Percentiles rank a stretch among this genome's conserved stretches.
phyloP scores from a whole-genome alignment of 1,140 invertebrate genomes.

The Drosophila bocki region DNA sequence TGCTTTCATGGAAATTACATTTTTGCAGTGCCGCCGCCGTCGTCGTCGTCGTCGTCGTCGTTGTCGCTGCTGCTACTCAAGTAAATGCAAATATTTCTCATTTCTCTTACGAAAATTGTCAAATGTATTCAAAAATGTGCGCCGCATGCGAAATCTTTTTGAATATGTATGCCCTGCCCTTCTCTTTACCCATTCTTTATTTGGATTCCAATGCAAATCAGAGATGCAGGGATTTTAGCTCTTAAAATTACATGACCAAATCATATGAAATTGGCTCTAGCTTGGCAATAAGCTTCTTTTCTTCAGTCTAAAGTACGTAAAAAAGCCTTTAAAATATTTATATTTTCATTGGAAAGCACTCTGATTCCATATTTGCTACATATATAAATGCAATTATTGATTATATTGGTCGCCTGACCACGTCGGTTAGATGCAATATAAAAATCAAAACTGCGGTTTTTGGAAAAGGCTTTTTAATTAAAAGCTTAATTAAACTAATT shows the following conservation, averaged over 20 bases:
- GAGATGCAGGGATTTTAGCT: conserved; percentile 48
- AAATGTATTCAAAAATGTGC: conserved; percentile 83
- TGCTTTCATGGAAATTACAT: conserved; percentile 83
- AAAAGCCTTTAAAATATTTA: not conserved
- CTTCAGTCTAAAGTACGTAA: not conserved
- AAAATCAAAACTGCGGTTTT: conserved; percentile 47
- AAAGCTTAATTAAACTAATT: conserved; percentile 69
- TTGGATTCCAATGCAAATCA: conserved; percentile 44
- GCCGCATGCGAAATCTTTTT: conserved; percentile 81
- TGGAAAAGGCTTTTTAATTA: conserved; percentile 27
- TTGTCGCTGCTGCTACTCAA: conserved; percentile 74
- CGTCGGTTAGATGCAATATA: conserved; percentile 6
- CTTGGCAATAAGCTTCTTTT: not conserved
- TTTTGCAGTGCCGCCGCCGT: conserved; percentile 70
- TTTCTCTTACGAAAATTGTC: conserved; percentile 81
- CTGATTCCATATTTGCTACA: not conserved
- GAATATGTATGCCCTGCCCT: conserved; percentile 66
- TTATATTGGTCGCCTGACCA: not conserved
- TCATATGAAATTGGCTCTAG: conserved; percentile 40
- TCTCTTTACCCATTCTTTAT: conserved; percentile 28
- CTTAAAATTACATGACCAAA: conserved; percentile 42
- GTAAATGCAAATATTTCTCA: conserved; percentile 84
- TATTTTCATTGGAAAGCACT: not conserved
- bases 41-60: conserved; percentile 8
- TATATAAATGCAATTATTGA: conserved; percentile 9